Conservation (phyloP, 2,888 invertebrate genomes). For the Sesia bembeciformis region DNA sequence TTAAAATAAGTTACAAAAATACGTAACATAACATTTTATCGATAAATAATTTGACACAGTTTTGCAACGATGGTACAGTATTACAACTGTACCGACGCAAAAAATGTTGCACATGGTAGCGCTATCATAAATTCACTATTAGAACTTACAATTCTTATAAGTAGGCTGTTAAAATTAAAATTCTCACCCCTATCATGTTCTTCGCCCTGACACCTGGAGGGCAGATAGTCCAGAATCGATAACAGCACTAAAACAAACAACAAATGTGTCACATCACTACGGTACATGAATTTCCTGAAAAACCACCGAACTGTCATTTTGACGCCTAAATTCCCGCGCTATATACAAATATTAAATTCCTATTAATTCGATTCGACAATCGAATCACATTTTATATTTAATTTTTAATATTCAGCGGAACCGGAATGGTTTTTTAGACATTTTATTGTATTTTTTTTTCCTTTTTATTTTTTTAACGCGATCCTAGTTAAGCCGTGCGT, state of each 20-base stretch:
- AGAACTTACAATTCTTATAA: no score
- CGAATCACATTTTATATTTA: conserved; percentile 10
- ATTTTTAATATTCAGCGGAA: conserved; percentile 16
- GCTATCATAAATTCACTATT: no score
- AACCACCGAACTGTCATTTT: conserved; percentile 64
- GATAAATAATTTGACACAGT: no score
- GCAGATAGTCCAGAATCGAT: conserved; percentile 46
- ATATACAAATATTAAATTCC: neutral
- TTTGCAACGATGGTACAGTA: no score
- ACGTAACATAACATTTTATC: no score
- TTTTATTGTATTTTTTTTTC: conserved; percentile 22
- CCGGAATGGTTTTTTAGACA: conserved; percentile 45
- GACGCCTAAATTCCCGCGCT: conserved; percentile 41
- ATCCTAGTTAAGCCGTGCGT: conserved; percentile 32
- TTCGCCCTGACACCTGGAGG: conserved; percentile 37
- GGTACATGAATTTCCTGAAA: conserved; percentile 31
- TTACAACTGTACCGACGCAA: no score
- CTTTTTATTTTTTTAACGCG: conserved; percentile 6
- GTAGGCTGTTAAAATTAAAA: neutral
- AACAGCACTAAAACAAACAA: conserved; percentile 50
- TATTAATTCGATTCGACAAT: conserved; percentile 13
- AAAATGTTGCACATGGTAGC: no score
- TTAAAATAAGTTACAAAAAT: no score
- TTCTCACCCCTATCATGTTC: conserved; percentile 46
- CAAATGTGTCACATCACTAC: conserved; percentile 57